Conservation (phyloP, 2,113 vertebrate species). For the Rhinopomastus cyanomelas region DNA sequence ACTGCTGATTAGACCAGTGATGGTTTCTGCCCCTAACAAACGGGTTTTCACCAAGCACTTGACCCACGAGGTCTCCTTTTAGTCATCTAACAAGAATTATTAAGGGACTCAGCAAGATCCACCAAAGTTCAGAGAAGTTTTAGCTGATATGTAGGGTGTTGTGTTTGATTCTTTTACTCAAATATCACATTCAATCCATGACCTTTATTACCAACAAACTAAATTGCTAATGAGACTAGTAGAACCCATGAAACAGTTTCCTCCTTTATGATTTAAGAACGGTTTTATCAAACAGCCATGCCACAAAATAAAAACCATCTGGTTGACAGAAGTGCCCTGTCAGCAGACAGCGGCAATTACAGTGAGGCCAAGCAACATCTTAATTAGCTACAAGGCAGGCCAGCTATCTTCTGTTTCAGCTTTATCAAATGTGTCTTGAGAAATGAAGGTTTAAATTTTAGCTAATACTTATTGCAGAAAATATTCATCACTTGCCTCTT, state of each 20-base stretch:
- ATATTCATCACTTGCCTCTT: neutral
- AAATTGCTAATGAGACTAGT: neutral
- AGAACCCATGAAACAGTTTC: slow-evolving; percentile 29
- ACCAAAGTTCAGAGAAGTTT: neutral
- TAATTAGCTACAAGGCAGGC: slow-evolving; percentile 58
- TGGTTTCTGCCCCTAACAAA: neutral
- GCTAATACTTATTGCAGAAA: neutral
- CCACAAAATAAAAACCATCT: slow-evolving; percentile 64
- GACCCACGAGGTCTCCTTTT: neutral
- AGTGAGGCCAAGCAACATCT: slow-evolving; percentile 58
- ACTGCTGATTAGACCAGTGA: neutral
- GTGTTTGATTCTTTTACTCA: neutral
- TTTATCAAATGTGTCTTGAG: neutral
- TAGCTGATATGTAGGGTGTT: neutral
- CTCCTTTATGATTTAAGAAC: slow-evolving; percentile 57
- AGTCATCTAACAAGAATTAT: neutral
- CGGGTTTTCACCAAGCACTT: neutral
- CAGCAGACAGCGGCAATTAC: slow-evolving; percentile 70
- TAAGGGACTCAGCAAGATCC: neutral
- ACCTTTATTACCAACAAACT: neutral
- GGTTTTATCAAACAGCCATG: slow-evolving; percentile 44
- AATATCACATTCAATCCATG: neutral
- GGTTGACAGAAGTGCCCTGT: slow-evolving; percentile 56
- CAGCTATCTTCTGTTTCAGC: neutral
- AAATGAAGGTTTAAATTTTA: neutral